A percentile compares a stretch with the other conserved stretches of the same genome.
Conservation (phyloP, 2,888 invertebrate species). For the Octonoba sinensis region DNA sequence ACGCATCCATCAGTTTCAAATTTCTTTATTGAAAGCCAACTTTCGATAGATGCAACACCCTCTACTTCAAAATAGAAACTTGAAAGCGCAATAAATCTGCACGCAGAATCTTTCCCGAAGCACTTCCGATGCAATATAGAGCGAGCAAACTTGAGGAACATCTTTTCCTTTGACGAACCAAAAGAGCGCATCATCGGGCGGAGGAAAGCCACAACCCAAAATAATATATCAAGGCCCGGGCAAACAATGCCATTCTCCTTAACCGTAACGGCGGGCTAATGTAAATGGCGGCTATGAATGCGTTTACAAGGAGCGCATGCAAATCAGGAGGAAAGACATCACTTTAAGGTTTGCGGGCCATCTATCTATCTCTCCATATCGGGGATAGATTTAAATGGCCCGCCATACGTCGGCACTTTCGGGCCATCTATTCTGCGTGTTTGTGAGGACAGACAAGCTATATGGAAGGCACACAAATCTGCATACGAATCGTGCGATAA, state of each 20-base stretch:
- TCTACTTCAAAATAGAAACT: no score
- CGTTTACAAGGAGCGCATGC: slow-evolving; percentile 37
- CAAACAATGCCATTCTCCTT: slow-evolving; percentile 45
- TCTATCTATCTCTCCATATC: slow-evolving; percentile 12
- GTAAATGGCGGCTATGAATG: slow-evolving; percentile 45
- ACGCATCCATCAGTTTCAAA: no score
- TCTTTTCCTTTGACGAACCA: no score
- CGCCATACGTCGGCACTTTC: slow-evolving; percentile 36
- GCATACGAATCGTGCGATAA: slow-evolving; percentile 56
- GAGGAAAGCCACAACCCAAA: neutral
- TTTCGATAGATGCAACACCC: no score
- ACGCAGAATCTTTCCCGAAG: no score
- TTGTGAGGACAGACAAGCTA: slow-evolving; percentile 15
- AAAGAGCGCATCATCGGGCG: neutral
- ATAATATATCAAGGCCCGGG: slow-evolving; percentile 38
- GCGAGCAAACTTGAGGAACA: no score
- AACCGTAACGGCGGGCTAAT: slow-evolving; percentile 36
- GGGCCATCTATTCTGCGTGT: slow-evolving; percentile 39
- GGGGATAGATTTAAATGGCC: slow-evolving; percentile 44
- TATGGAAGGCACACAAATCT: slow-evolving; percentile 36
- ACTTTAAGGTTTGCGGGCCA: slow-evolving; percentile 36
- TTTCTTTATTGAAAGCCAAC: no score
- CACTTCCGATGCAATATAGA: no score
- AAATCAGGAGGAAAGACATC: slow-evolving; percentile 37
- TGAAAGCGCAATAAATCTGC: no score